Base-by-base conservation (phyloP, 1,140 invertebrate genomes). In the Rhysida immarginata region DNA sequence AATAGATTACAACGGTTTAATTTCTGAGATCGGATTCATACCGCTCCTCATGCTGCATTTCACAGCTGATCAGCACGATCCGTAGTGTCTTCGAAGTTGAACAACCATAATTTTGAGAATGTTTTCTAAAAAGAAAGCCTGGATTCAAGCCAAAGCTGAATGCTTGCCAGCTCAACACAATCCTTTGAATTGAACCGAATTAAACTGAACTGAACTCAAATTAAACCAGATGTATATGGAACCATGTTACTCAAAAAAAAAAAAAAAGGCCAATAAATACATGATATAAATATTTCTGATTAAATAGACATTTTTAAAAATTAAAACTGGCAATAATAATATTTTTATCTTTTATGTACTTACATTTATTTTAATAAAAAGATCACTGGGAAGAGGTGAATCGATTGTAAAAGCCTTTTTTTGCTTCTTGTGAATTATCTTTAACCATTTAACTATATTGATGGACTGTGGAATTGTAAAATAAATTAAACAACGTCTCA, bases 371-470 rank as follows among this genome's bases (percentile, higher is more conserved):
- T 68, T 70, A 46, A 78, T 69, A 35, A 85, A 74, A 48, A 96
- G 69, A 77, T 97, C 94, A 57, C 83, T 81, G 0, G 89, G 90
- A 35, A 95, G 67, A 0, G 79, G 78, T 55, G 78, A 80, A 26
- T 80, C 72, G 0, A 69, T 65, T 8, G 79, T 83, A 61, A 84
- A 83, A 0, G 77, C 74, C 56, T 78, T 78, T 69, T 80, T 84
- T 62, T 81, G 77, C 45, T 80, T 76, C 44, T 80, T 79, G 65
- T 94, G 88, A 35, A 86, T 70, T 58, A 77, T 69, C 69, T 94
- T 94, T 18, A 96, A 67, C 94, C 94, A 99, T 70, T 96, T 98
- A 59, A 90, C 80, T 26, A 93, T 75, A 41, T 81, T 87, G 24
- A 92, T 76, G 60, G 73, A 66, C 69, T 74, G 60, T 16, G 62